Evolutionary conservation across 1,140 invertebrate species (phyloP).

Genomic region (Ptiloglossa arizonensis): DNA sequence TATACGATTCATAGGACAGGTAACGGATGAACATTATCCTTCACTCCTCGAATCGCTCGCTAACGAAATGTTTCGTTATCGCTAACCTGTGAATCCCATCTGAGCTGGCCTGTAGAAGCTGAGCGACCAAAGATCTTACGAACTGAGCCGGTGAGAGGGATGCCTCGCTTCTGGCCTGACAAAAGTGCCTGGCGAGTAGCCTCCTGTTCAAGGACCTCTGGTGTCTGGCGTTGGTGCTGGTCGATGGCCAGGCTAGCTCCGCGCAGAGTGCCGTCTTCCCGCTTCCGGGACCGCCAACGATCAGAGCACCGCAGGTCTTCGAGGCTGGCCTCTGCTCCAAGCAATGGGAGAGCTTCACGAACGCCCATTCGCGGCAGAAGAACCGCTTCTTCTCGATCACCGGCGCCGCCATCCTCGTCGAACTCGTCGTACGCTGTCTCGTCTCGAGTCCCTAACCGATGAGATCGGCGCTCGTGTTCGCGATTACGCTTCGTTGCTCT

Average conservation of each 20-base stretch:
- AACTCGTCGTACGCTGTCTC: not conserved
- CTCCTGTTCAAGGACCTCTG: conserved; percentile 88
- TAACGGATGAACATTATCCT: too few relatives aligned
- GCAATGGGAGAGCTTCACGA: conserved; percentile 95
- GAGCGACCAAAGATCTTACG: conserved; percentile 91
- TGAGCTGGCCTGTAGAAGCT: conserved; percentile 81
- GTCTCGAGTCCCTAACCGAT: not conserved
- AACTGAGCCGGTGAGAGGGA: conserved; percentile 91
- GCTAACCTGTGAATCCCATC: conserved; percentile 74
- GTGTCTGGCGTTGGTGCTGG: conserved; percentile 85
- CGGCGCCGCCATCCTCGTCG: conserved; percentile 77
- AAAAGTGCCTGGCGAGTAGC: conserved; percentile 91
- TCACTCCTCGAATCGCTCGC: too few relatives aligned
- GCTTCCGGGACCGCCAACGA: conserved; percentile 94
- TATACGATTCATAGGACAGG: too few relatives aligned
- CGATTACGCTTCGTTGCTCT: conserved; percentile 9
- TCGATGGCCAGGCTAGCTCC: conserved; percentile 89
- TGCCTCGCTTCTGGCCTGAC: conserved; percentile 84
- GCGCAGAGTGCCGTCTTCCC: conserved; percentile 93
- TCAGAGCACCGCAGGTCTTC: conserved; percentile 90
- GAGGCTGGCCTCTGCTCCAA: conserved; percentile 90
- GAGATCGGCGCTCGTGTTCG: not conserved
- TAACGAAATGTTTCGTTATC: not conserved
- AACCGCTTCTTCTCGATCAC: conserved; percentile 86
- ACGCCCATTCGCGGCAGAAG: conserved; percentile 96